phyloP scores from a whole-genome alignment of 2,888 invertebrate genomes.

The Plebejus argus region DNA sequence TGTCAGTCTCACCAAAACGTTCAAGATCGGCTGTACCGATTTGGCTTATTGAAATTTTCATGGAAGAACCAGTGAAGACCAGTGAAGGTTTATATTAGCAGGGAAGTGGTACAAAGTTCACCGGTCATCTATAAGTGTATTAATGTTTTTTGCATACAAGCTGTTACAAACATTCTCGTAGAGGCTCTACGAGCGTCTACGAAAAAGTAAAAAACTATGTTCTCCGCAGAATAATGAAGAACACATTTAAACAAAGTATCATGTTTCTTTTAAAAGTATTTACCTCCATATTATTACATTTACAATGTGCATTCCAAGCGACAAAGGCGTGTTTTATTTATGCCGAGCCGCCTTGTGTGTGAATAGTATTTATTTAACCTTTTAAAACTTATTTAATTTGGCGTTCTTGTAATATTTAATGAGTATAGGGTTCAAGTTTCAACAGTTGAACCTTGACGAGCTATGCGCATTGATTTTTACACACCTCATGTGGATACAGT shows the following conservation, averaged over 20 bases:
- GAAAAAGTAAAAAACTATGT: not conserved
- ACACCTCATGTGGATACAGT: not conserved
- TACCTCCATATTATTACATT: not conserved
- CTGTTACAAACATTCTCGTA: not conserved
- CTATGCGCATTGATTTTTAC: not conserved
- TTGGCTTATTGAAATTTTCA: not conserved
- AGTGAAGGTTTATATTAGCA: not conserved
- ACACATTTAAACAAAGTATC: not conserved
- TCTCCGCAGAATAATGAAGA: not conserved
- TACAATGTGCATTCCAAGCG: not conserved
- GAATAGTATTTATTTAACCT: constrained; percentile 5
- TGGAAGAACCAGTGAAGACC: too few relatives aligned
- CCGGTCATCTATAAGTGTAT: not conserved
- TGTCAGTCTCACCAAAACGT: not conserved
- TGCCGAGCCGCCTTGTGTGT: not conserved
- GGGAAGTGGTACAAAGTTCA: too few relatives aligned
- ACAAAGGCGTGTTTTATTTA: constrained; percentile 11
- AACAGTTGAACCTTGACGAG: not conserved
- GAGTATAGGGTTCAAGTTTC: not conserved
- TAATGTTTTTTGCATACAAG: not conserved
- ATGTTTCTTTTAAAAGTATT: not conserved
- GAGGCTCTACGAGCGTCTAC: not conserved
- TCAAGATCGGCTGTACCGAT: not conserved
- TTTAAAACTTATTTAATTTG: constrained; percentile 4
- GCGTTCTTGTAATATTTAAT: constrained; percentile 9